Base-by-base conservation (phyloP, 2,888 invertebrate genomes). In the Eulithis prunata region DNA sequence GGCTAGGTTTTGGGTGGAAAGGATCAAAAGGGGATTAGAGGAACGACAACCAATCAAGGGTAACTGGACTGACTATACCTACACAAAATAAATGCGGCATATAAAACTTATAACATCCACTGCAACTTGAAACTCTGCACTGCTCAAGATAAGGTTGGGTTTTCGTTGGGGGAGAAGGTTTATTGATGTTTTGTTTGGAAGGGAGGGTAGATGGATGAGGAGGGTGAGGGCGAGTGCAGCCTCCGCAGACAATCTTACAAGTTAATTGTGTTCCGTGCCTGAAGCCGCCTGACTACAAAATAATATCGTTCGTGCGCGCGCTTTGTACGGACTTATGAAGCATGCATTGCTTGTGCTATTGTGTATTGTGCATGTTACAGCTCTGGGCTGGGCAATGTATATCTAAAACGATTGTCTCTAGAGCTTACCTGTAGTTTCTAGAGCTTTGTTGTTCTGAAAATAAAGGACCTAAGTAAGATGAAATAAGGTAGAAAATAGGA, bases 41-140 rank as follows among this genome's bases (percentile, higher is more conserved):
- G 92, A 94, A 94, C 94, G 94, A 94, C 94, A 94, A 94, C 95
- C 95, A 95, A 95, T 95, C 95, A 95, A 95, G 94, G 93, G 93
- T 93, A 93, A 93, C 93, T 92, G 93, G 93, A 93, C 93, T 89
- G 89, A 74, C 82, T 92, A 90, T 93, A 93, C 91, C 93, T 93
- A 93, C 91, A 86, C 86, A 86, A 93, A 90, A 93, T 93, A 93
- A 93, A 92, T 92, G 90, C 89, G 89, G 84, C 88, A 88, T 90
- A 91, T 91, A 91, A 91, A 93, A 92, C 89, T 89, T 85, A 82
- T 86, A 83, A 75, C 62, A 10, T 2, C 41, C 4, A 72, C 72
- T 43, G 4, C 69, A 32, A 86, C 70, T 77, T 64, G 73, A 46
- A 68, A 83, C 87, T 76, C 62, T 87, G 80, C 12, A 0, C 0